Evolutionary conservation across 2,797 vertebrate genomes (phyloP).

Genomic region (Danio jaintianensis): DNA sequence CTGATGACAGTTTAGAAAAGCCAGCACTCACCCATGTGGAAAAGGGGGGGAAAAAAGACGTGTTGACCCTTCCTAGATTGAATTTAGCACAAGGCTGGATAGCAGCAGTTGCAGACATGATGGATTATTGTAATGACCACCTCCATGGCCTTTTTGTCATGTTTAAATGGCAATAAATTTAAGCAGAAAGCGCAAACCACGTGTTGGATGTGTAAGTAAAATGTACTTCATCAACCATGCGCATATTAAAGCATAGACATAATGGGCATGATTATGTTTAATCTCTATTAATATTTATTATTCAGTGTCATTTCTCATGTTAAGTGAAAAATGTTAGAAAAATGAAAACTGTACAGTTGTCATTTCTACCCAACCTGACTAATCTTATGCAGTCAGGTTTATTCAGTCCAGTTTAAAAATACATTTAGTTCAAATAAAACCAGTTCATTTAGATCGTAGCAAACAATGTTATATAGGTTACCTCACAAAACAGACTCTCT

Average conservation of each 20-base stretch:
- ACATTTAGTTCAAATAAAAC: not conserved
- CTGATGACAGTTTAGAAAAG: slow-evolving; percentile 86
- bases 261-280: slow-evolving; percentile 81
- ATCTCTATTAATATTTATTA: slow-evolving; percentile 63
- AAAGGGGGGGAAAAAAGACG: slow-evolving; percentile 71
- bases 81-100: slow-evolving; percentile 91
- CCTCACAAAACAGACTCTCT: not conserved
- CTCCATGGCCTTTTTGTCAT: slow-evolving; percentile 91
- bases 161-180: slow-evolving; percentile 98
- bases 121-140: slow-evolving; percentile 96
- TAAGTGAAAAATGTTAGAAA: not conserved
- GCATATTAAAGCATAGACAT: slow-evolving; percentile 73
- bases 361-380: not conserved
- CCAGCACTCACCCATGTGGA: slow-evolving; percentile 75
- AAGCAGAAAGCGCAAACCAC: slow-evolving; percentile 71
- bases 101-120: slow-evolving; percentile 91
- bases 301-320: slow-evolving; percentile 11
- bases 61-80: slow-evolving; percentile 96
- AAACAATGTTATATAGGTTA: not conserved
- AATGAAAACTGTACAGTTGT: not conserved
- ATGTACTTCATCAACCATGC: slow-evolving; percentile 81
- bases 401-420: not conserved
- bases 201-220: slow-evolving; percentile 96
- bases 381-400: not conserved
- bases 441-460: not conserved